These are phyloP conservation scores for Perizoma affinitatum DNA, from an alignment of 2,888 invertebrate species.

Conservation along the genomic window DNA sequence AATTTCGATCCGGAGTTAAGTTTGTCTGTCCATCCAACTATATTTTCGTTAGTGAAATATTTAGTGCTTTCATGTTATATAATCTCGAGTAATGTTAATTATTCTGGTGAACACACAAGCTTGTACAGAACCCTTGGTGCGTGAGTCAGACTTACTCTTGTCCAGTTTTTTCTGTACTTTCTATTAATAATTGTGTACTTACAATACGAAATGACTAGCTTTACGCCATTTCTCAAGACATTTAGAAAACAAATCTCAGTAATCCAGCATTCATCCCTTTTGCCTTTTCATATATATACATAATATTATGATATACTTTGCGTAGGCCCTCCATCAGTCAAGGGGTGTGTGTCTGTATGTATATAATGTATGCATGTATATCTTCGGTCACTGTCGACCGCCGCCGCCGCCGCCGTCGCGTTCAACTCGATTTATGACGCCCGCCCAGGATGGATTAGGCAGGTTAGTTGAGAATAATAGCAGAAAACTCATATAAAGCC, in stretches of 20 bases:
- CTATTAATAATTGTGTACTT: too few relatives aligned
- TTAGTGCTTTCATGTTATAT: too few relatives aligned
- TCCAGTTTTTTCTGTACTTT: too few relatives aligned
- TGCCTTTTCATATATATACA: neutral
- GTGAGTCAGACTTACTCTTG: too few relatives aligned
- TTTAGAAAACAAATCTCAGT: constrained; percentile 1
- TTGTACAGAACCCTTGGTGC: too few relatives aligned
- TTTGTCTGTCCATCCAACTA: too few relatives aligned
- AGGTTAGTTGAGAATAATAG: constrained; percentile 19
- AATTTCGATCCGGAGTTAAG: too few relatives aligned
- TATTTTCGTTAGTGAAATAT: too few relatives aligned
- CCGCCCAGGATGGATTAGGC: constrained; percentile 13
- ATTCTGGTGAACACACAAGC: too few relatives aligned
- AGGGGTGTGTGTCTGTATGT: neutral
- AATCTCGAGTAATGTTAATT: too few relatives aligned
- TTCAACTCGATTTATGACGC: constrained; percentile 23
- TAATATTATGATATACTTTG: neutral
- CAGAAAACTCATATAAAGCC: neutral
- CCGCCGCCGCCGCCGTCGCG: neutral
- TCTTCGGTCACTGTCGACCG: constrained; percentile 30
- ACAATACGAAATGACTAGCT: too few relatives aligned
- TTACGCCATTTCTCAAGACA: neutral
- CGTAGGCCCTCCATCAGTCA: constrained; percentile 21
- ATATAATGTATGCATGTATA: neutral
- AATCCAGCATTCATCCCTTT: constrained; percentile 1